A percentile compares a stretch with the other conserved stretches of the same genome.
Conservation (phyloP, 2,888 invertebrate species). For the Acanthosepion lycidas region DNA sequence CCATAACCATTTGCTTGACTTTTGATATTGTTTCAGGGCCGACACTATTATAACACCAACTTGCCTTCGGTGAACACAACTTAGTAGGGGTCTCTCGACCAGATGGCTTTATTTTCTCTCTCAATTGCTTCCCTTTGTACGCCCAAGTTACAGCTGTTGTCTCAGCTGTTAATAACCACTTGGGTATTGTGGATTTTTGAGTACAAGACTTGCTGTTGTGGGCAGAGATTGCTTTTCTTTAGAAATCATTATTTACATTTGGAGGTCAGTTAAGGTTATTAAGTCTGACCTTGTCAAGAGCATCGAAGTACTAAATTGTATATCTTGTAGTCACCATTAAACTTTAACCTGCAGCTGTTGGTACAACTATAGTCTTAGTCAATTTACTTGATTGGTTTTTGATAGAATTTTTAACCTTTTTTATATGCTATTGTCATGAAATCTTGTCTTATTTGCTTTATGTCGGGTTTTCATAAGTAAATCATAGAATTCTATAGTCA, state of each 20-base stretch:
- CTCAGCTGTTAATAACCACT: constrained; percentile 1
- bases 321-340: not conserved
- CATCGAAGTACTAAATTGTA: not conserved
- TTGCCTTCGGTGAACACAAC: constrained; percentile 10
- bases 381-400: not conserved
- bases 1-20: not conserved
- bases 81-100: not conserved
- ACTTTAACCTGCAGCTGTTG: not conserved
- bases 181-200: not conserved
- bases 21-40: constrained; percentile 9
- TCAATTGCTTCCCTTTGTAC: not conserved
- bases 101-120: constrained; percentile 9
- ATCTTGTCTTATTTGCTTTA: not conserved
- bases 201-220: not conserved
- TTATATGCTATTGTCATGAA: not conserved
- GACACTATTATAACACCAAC: not conserved
- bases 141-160: not conserved
- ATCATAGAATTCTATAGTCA: no score
- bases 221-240: constrained; percentile 21
- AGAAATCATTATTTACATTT: not conserved
- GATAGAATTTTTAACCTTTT: no score
- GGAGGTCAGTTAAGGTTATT: not conserved
- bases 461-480: not conserved
- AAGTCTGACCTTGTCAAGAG: not conserved
- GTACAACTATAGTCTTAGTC: not conserved